Evolutionary conservation across 2,797 vertebrate genomes (phyloP), one percentile per base, ranked within the genome.

Genomic region (Ammospiza maritima): DNA sequence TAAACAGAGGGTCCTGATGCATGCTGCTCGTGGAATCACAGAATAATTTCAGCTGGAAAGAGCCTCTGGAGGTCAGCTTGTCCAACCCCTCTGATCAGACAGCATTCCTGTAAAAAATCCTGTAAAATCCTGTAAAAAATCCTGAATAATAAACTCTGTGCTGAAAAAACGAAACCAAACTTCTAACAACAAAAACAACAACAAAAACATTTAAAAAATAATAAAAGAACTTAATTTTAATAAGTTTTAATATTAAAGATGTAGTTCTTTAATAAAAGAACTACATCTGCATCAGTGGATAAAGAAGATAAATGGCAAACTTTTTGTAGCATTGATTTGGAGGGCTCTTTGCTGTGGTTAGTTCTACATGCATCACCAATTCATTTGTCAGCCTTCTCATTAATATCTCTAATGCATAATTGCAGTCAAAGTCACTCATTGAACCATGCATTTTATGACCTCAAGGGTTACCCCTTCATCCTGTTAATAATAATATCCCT

Each of bases 371-470:
- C 62, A 38, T 30, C 57, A 58, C 34, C 32, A 57, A 88, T 61
- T 72, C 70, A 86, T 86, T 90, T 84, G 48, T 90, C 77, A 88
- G 73, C 51, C 67, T 94, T 79, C 79, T 85, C 82, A 84, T 93
- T 91, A 91, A 73, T 86, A 90, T 53, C 64, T 75, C 44, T 86
- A 82, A 94, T 42, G 76, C 66, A 66, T 84, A 91, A 91, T 38
- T 91, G 90, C 82, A 94, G 85, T 78, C 88, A 91, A 84, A 94
- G 53, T 72, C 82, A 86, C 62, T 60, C 73, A 58, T 40, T 76
- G 74, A 94, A 86, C 86, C 93, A 69, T 22, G 78, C 30, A 32
- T 93, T 91, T 94, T 77, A 85, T 91, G 79, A 94, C 87, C 94
- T 96, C 89, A 83, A 47, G 72, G 61, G 78, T 96, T 88, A 95